Base-by-base conservation (phyloP, 2,888 invertebrate genomes). In the Bibio marci region DNA sequence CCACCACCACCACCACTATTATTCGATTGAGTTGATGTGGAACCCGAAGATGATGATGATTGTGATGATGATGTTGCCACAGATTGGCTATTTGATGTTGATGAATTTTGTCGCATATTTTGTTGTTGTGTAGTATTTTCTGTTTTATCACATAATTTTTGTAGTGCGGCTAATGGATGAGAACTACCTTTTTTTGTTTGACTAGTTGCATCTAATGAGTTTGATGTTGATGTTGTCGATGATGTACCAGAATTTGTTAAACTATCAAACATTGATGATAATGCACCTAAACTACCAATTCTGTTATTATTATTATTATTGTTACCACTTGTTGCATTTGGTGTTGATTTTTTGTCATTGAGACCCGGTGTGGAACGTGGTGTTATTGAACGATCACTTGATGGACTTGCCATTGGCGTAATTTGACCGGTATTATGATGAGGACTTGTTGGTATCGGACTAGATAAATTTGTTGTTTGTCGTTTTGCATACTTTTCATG, bases 81-180 rank as follows among this genome's bases (percentile, higher is more conserved):
- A 47, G 38, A 50, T 28, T 58, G 59, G 30, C 58, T 52, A 40
- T 55, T 60, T 2, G 59, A 51, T 13, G 61, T 56, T 6, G 64
- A 53, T 12, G 59, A 25, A 7, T 12, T 12, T 34, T 10, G n/a
- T 11, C 15, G 18, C 12, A 17, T 52, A 45, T 41, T 47, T 50
- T 47, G 39, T 47, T 47, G 45, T 63, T 59, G 42, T 25, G 74
- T 73, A 46, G 75, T 76, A 14, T 73, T 82, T 64, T 91, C 91
- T 47, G 91, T 88, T 64, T 90, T 92, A 60, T 94, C 92, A 65
- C 94, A 90, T 19, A 95, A 73, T 60, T 92, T 92, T 57, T 95
- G 94, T 40, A 95, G 65, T 2, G 92, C 92, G 15, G 92, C 91
- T 49, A 95, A 62, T 6, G 95, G 95, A 63, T 95, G 91, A 50